Conservation (phyloP, 2,113 vertebrate species). For the Sphyrna mokarran region DNA sequence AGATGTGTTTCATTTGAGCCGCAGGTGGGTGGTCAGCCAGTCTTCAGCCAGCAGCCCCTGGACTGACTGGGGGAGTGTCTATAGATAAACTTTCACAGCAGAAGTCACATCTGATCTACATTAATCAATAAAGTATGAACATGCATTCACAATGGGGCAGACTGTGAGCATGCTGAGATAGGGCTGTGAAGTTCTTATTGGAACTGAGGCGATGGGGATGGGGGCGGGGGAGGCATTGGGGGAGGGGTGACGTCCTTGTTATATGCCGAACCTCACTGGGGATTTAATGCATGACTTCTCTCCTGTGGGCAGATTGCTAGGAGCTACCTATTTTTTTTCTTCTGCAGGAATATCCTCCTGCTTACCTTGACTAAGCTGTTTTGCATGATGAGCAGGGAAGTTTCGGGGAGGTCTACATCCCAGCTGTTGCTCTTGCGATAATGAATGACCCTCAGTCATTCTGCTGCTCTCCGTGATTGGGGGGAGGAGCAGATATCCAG, state of each 20-base stretch:
- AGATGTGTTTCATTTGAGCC: conserved; percentile 21
- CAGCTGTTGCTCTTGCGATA: conserved; percentile 39
- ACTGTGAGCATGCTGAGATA: conserved; percentile 34
- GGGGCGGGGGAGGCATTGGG: neutral
- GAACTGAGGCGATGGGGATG: neutral
- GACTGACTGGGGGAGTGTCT: conserved; percentile 17
- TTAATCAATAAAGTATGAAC: conserved; percentile 38
- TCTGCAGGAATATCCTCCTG: conserved; percentile 39
- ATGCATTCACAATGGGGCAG: conserved; percentile 37
- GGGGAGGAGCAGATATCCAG: conserved; percentile 28
- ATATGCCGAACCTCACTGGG: conserved; percentile 13
- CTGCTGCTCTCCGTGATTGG: conserved; percentile 30
- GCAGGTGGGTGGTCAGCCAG: conserved; percentile 27
- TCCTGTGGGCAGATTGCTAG: neutral
- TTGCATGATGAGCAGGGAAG: conserved; percentile 43
- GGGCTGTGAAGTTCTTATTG: conserved; percentile 3
- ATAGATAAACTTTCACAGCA: conserved; percentile 36
- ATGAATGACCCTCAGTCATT: conserved; percentile 41
- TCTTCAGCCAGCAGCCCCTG: neutral
- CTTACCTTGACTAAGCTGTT: conserved; percentile 43
- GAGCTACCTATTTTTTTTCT: neutral
- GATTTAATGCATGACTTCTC: conserved; percentile 34
- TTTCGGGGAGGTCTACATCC: conserved; percentile 29
- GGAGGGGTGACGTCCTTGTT: neutral
- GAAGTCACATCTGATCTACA: conserved; percentile 37